phyloP scores from a whole-genome alignment of 2,888 invertebrate species.

The Sarcophaga rosellei region DNA sequence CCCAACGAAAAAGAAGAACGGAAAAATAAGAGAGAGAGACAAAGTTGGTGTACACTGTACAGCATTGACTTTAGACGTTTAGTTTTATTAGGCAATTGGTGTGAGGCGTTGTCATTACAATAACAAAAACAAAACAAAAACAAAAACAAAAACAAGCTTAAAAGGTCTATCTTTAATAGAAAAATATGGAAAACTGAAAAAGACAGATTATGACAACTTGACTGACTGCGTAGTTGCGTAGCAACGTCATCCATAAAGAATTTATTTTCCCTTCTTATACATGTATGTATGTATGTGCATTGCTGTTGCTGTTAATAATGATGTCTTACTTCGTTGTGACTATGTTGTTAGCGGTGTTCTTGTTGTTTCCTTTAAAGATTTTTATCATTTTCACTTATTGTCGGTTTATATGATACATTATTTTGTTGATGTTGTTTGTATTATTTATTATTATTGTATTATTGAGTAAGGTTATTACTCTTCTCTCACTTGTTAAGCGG shows the following conservation, averaged over 20 bases:
- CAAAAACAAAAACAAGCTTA: slow-evolving; percentile 14
- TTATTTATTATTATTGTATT: slow-evolving; percentile 13
- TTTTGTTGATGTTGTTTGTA: not conserved
- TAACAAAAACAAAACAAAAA: slow-evolving; percentile 25
- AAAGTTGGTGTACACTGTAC: slow-evolving; percentile 45
- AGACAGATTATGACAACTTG: slow-evolving; percentile 21
- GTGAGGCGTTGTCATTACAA: slow-evolving; percentile 50
- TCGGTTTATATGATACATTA: slow-evolving; percentile 1
- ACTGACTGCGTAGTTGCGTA: not conserved
- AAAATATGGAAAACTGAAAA: not conserved
- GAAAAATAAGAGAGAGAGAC: not conserved
- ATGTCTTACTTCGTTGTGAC: slow-evolving; percentile 9
- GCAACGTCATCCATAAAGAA: not conserved
- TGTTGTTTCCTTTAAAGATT: slow-evolving; percentile 48
- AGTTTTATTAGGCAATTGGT: slow-evolving; percentile 62
- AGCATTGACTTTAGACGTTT: slow-evolving; percentile 56
- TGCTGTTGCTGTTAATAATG: not conserved
- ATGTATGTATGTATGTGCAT: not conserved
- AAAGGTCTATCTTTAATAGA: not conserved
- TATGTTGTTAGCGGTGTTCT: slow-evolving; percentile 22
- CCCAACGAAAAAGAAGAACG: not conserved
- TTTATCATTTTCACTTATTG: slow-evolving; percentile 45
- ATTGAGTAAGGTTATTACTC: slow-evolving; percentile 55
- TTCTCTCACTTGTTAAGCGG: slow-evolving; percentile 4
- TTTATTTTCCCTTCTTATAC: not conserved